Evolutionary conservation across 92 coral and sea anemone genomes (phyloP), one percentile per base, ranked within the genome.

Genomic region (Blastomussa wellsi): DNA sequence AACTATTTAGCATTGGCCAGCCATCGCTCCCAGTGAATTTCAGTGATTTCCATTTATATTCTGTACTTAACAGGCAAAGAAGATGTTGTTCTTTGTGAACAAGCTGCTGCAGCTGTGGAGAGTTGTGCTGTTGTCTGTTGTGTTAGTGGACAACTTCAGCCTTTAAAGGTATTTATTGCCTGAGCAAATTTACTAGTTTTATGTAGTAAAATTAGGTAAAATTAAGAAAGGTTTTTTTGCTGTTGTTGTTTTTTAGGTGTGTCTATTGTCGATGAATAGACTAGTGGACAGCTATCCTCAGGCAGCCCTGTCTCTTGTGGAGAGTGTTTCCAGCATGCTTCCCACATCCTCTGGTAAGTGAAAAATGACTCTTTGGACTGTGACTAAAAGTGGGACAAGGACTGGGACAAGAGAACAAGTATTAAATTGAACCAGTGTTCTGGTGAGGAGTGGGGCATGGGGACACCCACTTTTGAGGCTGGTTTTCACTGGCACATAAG

Each of bases 121-220:
- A 91, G 97, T 39, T 85, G 93, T 24, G 81, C 94, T 41, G 89
- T 96, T 31, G 90, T 94, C 41, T 96, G 98, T 70, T 96, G 99
- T 82, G 84, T 90, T 15, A 83, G 79, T 48, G 90, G 83, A 35
- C 94, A 94, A 74, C 84, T 93, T 72, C 88, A 92, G 66, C 90
- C 98, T 29, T 89, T 96, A 4, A 92, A 96, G 94, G 99, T 95
- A 65, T 13, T 68, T 76, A 76, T 11, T 37, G 2, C 59, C 19
- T 39, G 17, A 20, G 1, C 44, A 64, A 1, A 44, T 3, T 3
- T 44, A 44, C 12, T 8, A 44, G 49, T 44, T 44, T 3, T 41
- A 41, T 41, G n/a, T 41, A 41, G 44, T 41, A 41, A 41, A 41
- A 41, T 3, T 41, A 3, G 0, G 49, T 44, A 44, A 44, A 44